phyloP scores from a whole-genome alignment of 2,888 invertebrate genomes.

The Melitaea athalia region DNA sequence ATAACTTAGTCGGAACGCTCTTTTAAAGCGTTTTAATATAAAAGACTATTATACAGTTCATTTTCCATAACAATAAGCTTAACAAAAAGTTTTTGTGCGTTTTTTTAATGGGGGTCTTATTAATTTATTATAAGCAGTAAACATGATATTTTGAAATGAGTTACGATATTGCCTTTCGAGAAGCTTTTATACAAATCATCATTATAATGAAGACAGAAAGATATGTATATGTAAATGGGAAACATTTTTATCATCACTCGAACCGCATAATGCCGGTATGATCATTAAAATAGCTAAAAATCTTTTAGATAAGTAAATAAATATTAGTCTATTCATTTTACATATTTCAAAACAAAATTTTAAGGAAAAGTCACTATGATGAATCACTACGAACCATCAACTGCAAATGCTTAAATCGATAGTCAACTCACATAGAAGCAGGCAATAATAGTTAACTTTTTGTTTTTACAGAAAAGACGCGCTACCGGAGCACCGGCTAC shows the following conservation, averaged over 20 bases:
- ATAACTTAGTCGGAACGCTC: constrained; percentile 70
- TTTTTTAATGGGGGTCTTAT: constrained; percentile 66
- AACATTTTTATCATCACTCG: not conserved
- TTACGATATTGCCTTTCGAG: constrained; percentile 42
- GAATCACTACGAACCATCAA: constrained; percentile 11
- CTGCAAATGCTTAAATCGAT: constrained; percentile 52
- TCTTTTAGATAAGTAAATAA: not conserved
- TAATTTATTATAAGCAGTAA: constrained; percentile 65
- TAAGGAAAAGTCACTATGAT: not conserved
- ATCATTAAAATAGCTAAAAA: not conserved
- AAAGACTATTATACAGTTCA: constrained; percentile 72
- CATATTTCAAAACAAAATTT: not conserved
- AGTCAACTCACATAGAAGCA: constrained; percentile 52
- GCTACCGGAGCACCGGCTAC: constrained; percentile 53
- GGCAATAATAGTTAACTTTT: constrained; percentile 55
- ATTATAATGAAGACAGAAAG: not conserved
- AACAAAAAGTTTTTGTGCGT: constrained; percentile 63
- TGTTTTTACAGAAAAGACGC: constrained; percentile 44
- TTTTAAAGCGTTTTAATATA: constrained; percentile 71
- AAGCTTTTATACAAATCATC: constrained; percentile 4
- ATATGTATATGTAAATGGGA: not conserved
- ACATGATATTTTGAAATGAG: constrained; percentile 49
- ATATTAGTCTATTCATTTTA: not conserved
- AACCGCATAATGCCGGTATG: not conserved
- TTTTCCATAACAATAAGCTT: constrained; percentile 75